Evolutionary conservation across 2,797 vertebrate species (phyloP), one percentile per base, ranked within the genome.

Genomic region (Phalloptychus januarius): DNA sequence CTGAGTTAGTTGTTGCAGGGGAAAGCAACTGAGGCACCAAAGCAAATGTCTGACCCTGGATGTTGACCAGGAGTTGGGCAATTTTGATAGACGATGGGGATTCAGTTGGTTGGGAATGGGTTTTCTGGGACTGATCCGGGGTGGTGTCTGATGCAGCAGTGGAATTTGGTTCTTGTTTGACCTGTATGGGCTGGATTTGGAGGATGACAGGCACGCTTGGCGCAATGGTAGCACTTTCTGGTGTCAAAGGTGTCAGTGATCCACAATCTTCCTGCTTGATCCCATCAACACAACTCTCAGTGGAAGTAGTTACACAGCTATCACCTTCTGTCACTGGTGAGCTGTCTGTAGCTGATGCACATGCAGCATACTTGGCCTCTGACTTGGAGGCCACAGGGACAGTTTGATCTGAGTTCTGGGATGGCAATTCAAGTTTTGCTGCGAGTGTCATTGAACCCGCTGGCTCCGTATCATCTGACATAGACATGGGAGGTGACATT

Each of bases 41-140:
- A 25, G 98, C 97, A 75, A 98, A 99, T 2, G 97, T 99, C 92
- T 99, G 98, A 42, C 98, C 98, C 96, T 99, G 98, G 91, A 99
- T 99, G 93, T 97, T 99, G 89, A 99, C 97, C 44, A 99, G 94
- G 81, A 99, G 97, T 94, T 99, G 98, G 50, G 98, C 94, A 48
- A 99, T 96, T 96, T 97, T 99, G 91, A 99, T 96, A 72, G 97
- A 97, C 11, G 97, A 96, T 25, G 91, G n/a, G 45, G 88, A 74
- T 81, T 89, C 85, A 10, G 44, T 38, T 69, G 74, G 71, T 74
- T 85, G 93, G 71, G 90, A 83, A 72, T 88, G 84, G 36, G 82
- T 38, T 69, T 89, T 82, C 40, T 84, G 89, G 23, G 75, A 91
- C 48, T 85, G 89, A 79, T 84, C 90, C 23, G 72, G 71, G 67